Evolutionary conservation across 2,888 invertebrate genomes (phyloP), one percentile per base, ranked within the genome.

Genomic region (Dasysyrphus albostriatus): DNA sequence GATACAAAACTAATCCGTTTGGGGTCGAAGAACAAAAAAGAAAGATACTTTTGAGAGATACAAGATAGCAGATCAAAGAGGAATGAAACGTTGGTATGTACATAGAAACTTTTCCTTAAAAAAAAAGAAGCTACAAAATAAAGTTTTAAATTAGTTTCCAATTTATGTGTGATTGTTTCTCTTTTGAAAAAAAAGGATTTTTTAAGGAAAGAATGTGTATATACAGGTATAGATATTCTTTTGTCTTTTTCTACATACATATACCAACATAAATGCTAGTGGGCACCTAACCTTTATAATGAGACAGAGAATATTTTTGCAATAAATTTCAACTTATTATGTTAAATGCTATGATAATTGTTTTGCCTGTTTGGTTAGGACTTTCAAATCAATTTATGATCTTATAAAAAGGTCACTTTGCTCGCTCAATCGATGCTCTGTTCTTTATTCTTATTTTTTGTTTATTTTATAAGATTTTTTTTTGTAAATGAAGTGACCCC

Each of bases 121-220:
- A n/a, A 3, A 12, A 10, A 2, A 4, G 59, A 69, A 54, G 14
- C 9, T 63, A 76, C 14, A 54, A 29, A 19, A 70, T 44, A 76
- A 76, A 82, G 76, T 82, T 82, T 82, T 63, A 82, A 82, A 82
- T 76, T 76, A 82, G 76, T 82, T 82, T 82, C 54, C 19, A 70
- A 82, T 63, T 76, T 63, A 70, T 63, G 44, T 49, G 44, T 49
- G 81, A 70, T 81, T 75, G 80, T 58, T 80, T 65, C 47, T 56
- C 29, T 72, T 44, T 16, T 42, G 24, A 4, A 12, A 19, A 56
- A 34, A 37, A 42, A 42, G 24, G 29, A 39, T 34, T 61, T 39
- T 67, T 39, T 58, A 0, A 24, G n/a, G 7, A 54, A n/a, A 8
- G 14, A 32, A 54, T 54, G 24, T 51, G 12, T 51, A 24, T 32